Evolutionary conservation across 1,140 invertebrate species (phyloP).

Genomic region (Alviniconcha marisindica): DNA sequence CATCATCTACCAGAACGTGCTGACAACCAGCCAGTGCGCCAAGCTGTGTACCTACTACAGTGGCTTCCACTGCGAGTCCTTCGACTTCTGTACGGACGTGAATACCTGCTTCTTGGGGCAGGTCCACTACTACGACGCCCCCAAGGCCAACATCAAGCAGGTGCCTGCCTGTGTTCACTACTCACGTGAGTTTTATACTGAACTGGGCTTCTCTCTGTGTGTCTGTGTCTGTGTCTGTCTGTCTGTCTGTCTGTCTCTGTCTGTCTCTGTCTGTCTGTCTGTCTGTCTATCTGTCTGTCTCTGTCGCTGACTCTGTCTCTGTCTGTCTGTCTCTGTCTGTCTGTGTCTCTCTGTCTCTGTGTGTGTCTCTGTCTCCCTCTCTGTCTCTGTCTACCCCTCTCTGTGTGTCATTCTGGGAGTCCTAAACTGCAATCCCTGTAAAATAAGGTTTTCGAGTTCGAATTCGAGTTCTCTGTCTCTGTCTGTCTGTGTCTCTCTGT

Average conservation of each 20-base stretch:
- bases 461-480: no score
- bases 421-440: no score
- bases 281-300: background rate
- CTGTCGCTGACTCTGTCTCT: no score
- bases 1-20: conserved; percentile 64
- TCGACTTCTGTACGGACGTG: conserved; percentile 65
- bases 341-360: no score
- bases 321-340: no score
- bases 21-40: conserved; percentile 59
- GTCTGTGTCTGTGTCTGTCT: background rate
- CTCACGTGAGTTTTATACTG: conserved; percentile 56
- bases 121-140: conserved; percentile 61
- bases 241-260: background rate
- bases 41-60: conserved; percentile 63
- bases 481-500: no score
- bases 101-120: conserved; percentile 63
- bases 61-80: conserved; percentile 65
- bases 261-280: background rate
- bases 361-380: no score
- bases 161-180: conserved; percentile 63
- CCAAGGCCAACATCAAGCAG: conserved; percentile 53
- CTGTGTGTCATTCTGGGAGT: no score
- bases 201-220: background rate
- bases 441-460: no score
- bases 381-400: no score